Evolutionary conservation across 2,113 vertebrate genomes (phyloP).

Genomic region (Spheniscus mendiculus): DNA sequence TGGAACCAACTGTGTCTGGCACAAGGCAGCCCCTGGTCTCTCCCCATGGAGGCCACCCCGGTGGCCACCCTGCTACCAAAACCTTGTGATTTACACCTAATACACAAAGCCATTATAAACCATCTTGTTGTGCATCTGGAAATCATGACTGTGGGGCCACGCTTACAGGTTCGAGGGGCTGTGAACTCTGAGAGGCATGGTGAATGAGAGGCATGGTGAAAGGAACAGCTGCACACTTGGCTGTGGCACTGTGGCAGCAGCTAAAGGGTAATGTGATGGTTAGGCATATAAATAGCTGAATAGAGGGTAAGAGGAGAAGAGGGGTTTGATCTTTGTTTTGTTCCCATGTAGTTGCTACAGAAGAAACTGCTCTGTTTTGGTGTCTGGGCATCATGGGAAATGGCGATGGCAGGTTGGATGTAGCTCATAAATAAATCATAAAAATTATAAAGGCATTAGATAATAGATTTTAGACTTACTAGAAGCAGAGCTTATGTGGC

Average conservation of each 20-base stretch:
- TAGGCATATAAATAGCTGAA: background rate
- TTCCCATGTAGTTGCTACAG: background rate
- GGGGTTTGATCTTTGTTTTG: background rate
- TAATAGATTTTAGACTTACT: background rate
- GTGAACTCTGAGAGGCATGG: background rate
- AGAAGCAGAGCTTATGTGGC: background rate
- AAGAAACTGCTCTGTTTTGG: background rate
- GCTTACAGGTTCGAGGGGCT: background rate
- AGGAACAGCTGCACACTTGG: background rate
- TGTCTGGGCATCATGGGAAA: background rate
- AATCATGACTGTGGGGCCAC: background rate
- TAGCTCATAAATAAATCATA: background rate
- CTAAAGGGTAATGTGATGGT: background rate
- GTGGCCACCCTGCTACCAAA: background rate
- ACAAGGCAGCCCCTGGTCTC: background rate
- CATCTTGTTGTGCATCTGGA: background rate
- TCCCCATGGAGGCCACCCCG: background rate
- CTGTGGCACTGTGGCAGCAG: background rate
- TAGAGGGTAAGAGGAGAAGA: background rate
- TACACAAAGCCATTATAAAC: background rate
- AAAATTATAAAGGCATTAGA: background rate
- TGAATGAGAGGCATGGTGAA: background rate
- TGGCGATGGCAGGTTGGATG: background rate
- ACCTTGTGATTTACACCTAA: background rate
- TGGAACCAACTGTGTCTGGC: background rate